Evolutionary conservation across 2,797 vertebrate genomes (phyloP).

Genomic region (Muraenolepis orangiensis): DNA sequence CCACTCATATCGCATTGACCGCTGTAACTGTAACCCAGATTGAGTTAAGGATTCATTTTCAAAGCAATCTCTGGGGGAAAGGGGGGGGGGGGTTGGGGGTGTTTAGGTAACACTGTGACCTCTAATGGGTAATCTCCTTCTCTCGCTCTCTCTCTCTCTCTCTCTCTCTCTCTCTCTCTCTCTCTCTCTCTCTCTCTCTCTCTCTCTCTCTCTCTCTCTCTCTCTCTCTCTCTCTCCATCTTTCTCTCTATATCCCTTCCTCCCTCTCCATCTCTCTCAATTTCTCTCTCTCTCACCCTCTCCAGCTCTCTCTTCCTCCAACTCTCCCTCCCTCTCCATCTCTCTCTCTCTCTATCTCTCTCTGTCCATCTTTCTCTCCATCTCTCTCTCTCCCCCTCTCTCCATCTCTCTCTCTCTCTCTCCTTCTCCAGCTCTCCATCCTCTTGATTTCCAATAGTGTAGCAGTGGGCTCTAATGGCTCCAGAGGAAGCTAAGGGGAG

Average conservation of each 20-base stretch:
- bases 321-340: neutral
- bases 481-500: conserved; percentile 62
- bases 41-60: conserved; percentile 47
- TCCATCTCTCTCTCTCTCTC: no score
- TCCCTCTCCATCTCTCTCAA: neutral
- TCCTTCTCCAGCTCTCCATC: no score
- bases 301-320: neutral
- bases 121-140: conserved; percentile 54
- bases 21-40: conserved; percentile 17
- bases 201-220: no score
- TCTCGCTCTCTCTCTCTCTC: neutral
- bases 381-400: neutral
- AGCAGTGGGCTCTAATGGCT: conserved; percentile 69
- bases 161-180: no score
- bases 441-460: conserved; percentile 81
- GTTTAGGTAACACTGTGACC: conserved; percentile 71
- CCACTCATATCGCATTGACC: neutral
- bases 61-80: conserved; percentile 48
- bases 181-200: no score
- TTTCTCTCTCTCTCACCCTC: neutral
- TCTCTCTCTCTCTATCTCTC: neutral
- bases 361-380: neutral
- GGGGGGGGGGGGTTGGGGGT: conserved; percentile 46
- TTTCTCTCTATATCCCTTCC: neutral
- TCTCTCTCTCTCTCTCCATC: neutral